Evolutionary conservation across 2,113 vertebrate genomes (phyloP).

Genomic region (Sebastes schlegelii): DNA sequence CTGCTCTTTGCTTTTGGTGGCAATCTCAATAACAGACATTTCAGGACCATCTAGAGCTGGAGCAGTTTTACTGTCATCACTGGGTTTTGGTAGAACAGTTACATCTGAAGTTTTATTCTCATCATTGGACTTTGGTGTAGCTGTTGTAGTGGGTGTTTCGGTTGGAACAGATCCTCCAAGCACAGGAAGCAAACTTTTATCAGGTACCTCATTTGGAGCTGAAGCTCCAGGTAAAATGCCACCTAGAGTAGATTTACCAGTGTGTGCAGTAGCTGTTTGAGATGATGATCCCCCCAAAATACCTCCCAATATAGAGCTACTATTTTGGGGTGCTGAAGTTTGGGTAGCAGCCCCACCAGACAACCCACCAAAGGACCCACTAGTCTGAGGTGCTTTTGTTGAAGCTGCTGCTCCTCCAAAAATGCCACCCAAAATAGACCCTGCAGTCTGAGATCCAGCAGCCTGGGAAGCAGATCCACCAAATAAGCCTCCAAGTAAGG

Average conservation of each 20-base stretch:
- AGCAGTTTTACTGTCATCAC: constrained; percentile 59
- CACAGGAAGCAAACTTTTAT: constrained; percentile 65
- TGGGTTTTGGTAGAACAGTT: constrained; percentile 72
- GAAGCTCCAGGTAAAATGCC: constrained; percentile 62
- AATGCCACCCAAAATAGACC: constrained; percentile 76
- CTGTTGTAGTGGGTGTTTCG: constrained; percentile 64
- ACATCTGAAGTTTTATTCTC: constrained; percentile 39
- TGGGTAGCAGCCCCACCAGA: constrained; percentile 64
- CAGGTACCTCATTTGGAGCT: constrained; percentile 61
- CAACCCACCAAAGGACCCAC: constrained; percentile 55
- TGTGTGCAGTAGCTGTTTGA: constrained; percentile 46
- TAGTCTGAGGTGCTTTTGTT: constrained; percentile 43
- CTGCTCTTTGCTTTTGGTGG: constrained; percentile 27
- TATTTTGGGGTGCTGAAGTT: constrained; percentile 53
- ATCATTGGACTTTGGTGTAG: constrained; percentile 73
- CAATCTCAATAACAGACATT: constrained; percentile 23
- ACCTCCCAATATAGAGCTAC: constrained; percentile 60
- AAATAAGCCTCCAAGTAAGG: constrained; percentile 77
- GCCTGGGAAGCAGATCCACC: constrained; percentile 67
- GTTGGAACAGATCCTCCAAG: constrained; percentile 52
- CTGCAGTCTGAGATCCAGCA: constrained; percentile 63
- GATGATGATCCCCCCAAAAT: constrained; percentile 69
- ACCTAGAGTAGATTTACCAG: constrained; percentile 64
- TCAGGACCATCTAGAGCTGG: constrained; percentile 1
- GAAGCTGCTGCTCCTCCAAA: constrained; percentile 65